These are phyloP conservation scores for Amblyopsis hoosieri DNA, from an alignment of 2,797 vertebrate genomes.

Conservation along the genomic window DNA sequence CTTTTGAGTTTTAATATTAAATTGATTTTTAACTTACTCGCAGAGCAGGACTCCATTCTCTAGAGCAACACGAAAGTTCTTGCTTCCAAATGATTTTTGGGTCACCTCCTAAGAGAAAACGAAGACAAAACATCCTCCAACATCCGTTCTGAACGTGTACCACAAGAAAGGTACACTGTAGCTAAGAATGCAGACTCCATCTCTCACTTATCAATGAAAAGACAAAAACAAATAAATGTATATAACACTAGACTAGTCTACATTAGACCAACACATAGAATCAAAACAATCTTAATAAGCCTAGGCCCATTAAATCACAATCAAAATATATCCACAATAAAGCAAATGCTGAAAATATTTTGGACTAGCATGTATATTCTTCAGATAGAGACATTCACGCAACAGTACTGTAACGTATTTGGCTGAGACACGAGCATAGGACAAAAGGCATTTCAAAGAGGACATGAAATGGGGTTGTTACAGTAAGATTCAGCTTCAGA, in stretches of 20 bases:
- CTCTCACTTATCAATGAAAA: too few species aligned
- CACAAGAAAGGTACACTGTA: too few species aligned
- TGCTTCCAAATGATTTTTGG: slow-evolving; percentile 84
- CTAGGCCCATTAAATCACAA: too few species aligned
- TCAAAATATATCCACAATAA: too few species aligned
- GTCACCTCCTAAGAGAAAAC: slow-evolving; percentile 83
- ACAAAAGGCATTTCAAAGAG: slow-evolving; percentile 53
- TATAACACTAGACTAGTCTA: too few species aligned
- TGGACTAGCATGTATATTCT: too few species aligned
- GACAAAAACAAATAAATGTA: too few species aligned
- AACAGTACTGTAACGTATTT: slow-evolving; percentile 24
- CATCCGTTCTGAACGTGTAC: neutral
- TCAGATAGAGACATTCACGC: slow-evolving; percentile 6
- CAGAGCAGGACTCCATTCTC: slow-evolving; percentile 92
- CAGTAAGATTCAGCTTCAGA: slow-evolving; percentile 49
- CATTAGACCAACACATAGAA: too few species aligned
- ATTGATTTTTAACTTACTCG: slow-evolving; percentile 83
- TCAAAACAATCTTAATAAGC: too few species aligned
- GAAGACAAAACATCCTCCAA: slow-evolving; percentile 6
- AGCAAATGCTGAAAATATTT: too few species aligned
- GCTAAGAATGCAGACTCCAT: too few species aligned
- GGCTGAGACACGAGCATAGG: slow-evolving; percentile 19
- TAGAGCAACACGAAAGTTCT: slow-evolving; percentile 88
- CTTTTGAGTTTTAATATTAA: slow-evolving; percentile 12
- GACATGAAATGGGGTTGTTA: slow-evolving; percentile 64